Evolutionary conservation across 2,797 vertebrate genomes (phyloP).

Genomic region (Fistularia tabacaria): DNA sequence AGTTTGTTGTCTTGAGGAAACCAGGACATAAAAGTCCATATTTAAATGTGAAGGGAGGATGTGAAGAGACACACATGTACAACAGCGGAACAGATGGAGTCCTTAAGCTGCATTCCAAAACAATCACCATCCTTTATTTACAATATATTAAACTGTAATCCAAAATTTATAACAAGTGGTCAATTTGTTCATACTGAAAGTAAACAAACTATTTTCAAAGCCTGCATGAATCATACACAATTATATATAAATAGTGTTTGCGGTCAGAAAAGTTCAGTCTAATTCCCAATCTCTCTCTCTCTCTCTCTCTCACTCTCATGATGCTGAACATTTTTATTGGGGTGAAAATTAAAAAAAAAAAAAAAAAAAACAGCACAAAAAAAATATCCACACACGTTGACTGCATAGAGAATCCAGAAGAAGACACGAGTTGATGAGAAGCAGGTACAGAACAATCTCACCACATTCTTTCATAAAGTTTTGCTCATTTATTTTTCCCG

Average conservation of each 20-base stretch:
- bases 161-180: slow-evolving; percentile 77
- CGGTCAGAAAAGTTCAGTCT: slow-evolving; percentile 57
- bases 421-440: slow-evolving; percentile 30
- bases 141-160: slow-evolving; percentile 81
- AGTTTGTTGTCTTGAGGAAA: too few relatives aligned
- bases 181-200: slow-evolving; percentile 78
- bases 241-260: slow-evolving; percentile 73
- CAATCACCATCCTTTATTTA: slow-evolving; percentile 79
- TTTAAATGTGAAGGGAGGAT: not conserved
- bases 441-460: slow-evolving; percentile 38
- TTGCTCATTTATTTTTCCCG: slow-evolving; percentile 19
- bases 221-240: slow-evolving; percentile 71
- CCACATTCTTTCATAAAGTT: slow-evolving; percentile 24
- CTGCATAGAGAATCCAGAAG: slow-evolving; percentile 68
- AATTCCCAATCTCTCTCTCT: too few relatives aligned
- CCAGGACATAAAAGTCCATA: too few relatives aligned
- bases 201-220: slow-evolving; percentile 73
- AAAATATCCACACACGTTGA: slow-evolving; percentile 22
- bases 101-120: slow-evolving; percentile 50
- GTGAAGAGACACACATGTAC: slow-evolving; percentile 7
- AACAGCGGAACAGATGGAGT: slow-evolving; percentile 22
- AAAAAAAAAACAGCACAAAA: too few relatives aligned
- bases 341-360: not conserved
- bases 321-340: slow-evolving; percentile 23
- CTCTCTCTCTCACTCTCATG: slow-evolving; percentile 16